These are phyloP conservation scores for Xylocampa areola DNA, from an alignment of 2,888 invertebrate species.

Conservation along the genomic window DNA sequence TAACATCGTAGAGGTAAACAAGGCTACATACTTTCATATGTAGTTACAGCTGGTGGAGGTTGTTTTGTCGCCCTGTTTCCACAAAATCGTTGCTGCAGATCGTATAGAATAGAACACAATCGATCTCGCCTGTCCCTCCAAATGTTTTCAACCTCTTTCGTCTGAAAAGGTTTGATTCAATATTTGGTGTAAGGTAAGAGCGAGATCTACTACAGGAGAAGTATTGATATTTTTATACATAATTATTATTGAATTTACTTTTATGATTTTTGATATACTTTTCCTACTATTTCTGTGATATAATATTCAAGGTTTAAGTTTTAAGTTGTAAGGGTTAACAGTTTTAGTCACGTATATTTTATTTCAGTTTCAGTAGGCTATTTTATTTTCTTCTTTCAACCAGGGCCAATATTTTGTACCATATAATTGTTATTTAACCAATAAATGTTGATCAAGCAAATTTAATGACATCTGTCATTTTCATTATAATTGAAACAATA, in stretches of 20 bases:
- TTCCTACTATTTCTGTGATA: too few species aligned
- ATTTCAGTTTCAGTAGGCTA: too few species aligned
- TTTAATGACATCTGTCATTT: slow-evolving; percentile 18
- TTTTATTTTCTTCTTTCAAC: too few species aligned
- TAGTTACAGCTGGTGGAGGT: background rate
- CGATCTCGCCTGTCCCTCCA: slow-evolving; percentile 46
- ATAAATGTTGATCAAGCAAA: too few species aligned
- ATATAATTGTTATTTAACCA: too few species aligned
- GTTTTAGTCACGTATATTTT: too few species aligned
- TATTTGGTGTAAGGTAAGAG: slow-evolving; percentile 43
- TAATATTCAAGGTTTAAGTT: too few species aligned
- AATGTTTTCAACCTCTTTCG: slow-evolving; percentile 58
- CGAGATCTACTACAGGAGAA: slow-evolving; percentile 7
- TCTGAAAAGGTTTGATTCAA: slow-evolving; percentile 48
- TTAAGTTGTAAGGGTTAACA: too few species aligned
- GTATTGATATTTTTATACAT: background rate
- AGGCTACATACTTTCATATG: background rate
- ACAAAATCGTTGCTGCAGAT: slow-evolving; percentile 19
- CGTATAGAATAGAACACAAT: slow-evolving; percentile 43
- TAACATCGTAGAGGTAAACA: slow-evolving; percentile 4
- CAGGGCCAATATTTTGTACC: too few species aligned
- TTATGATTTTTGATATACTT: too few species aligned
- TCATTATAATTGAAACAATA: slow-evolving; percentile 17
- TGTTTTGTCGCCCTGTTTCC: slow-evolving; percentile 6
- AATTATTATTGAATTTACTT: too few species aligned